Base-by-base conservation (phyloP, 2,888 invertebrate species). In the Plagodis dolabraria region DNA sequence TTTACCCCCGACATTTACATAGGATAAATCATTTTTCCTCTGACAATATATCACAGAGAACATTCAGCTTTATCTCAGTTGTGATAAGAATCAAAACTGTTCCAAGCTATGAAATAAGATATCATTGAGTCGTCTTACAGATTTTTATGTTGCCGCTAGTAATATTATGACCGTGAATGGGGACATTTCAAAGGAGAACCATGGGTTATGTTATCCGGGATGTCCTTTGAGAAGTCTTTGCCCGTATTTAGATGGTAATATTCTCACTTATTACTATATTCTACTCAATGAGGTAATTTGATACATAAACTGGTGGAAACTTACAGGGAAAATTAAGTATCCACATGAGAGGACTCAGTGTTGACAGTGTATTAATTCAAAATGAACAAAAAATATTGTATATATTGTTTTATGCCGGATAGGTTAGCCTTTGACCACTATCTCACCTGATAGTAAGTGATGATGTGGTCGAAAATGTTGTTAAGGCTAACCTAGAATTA, bases 21-120 rank as follows among this genome's bases (percentile, higher is more conserved):
- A 63, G 66, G 66, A 65, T 66, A 67, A 69, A 70, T 69, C 61
- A 69, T 66, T 69, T 65, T 69, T 63, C 57, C 43, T 52, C 52
- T 53, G 22, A 22, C 22, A 22, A 50, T 34, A 45, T 42, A 53
- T 35, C 8, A 8, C 50, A 34, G 7, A n/a, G 43, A 55, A 60
- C 49, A 54, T 53, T 60, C 48, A 51, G 47, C 47, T 63, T 57
- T 64, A 64, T 58, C 35, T 48, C 38, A 35, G 9, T 8, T 33
- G 12, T 9, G 40, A 63, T 59, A 65, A 67, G 63, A 61, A 55
- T 46, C 56, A 54, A 50, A 63, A 52, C 65, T 46, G 43, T 42
- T 33, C 44, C 33, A 35, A 47, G 38, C 36, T 9, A 48, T 59
- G 69, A 59, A 69, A 71, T 55, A 47, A 10, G 68, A 71, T 71